Evolutionary conservation across 2,797 vertebrate genomes (phyloP), one percentile per base, ranked within the genome.

Genomic region (Lycodopsis pacificus): DNA sequence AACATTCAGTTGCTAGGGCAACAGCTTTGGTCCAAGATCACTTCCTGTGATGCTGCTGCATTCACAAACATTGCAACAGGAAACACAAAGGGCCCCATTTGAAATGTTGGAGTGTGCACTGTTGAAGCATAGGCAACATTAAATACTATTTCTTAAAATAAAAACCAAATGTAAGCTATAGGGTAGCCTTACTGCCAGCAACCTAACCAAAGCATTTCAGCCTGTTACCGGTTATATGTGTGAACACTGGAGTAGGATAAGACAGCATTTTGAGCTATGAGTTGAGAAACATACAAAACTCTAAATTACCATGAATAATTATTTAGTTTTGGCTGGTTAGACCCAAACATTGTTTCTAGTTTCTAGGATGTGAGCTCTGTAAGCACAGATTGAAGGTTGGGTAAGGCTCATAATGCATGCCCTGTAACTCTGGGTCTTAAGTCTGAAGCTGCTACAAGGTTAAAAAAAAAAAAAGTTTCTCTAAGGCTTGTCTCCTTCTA

Each of bases 401-500:
- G 2, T n/a, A 36, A 27, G 7, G 30, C 17, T 34, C 53, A 10
- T 46, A 42, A 14, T 64, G 25, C 51, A 58, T 40, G n/a, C 8
- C 19, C 71, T 32, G 75, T 3, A 13, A 48, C 30, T 46, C 44
- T 46, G 27, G 40, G 30, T 57, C 48, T 46, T 11, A 73, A 71
- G 34, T 56, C 65, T 77, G 44, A 67, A 48, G 58, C 48, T 59
- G 42, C 65, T 51, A 30, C 25, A 83, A 71, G 71, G 51, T 73
- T 62, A 40, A 17, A 34, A 20, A n/a, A 32, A 30, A 51, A 71
- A 61, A 46, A 61, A 51, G 68, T 88, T 87, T 87, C 40, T 56
- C 59, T 40, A 40, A 76, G 54, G 25, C 65, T 77, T 34, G 46
- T 64, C 66, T 72, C 70, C 51, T 70, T 65, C 83, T 83, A 68